A percentile compares a stretch with the other conserved stretches of the same genome.
Evolutionary conservation across 2,888 invertebrate genomes (phyloP).

Genomic region (Pegoplata infirma): DNA sequence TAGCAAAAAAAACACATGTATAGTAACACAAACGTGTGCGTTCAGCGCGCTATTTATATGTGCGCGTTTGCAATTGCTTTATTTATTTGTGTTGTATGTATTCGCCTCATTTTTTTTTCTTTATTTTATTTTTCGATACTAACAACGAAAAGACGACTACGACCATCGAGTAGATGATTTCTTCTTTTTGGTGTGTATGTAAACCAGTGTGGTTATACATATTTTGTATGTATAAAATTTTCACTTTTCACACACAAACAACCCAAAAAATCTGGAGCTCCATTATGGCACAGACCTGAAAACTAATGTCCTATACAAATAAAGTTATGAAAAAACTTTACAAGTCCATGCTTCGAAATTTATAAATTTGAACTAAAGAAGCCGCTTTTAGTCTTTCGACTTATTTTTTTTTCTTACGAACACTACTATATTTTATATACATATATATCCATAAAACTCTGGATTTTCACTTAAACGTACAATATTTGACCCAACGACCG

Average conservation of each 20-base stretch:
- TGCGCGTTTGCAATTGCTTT: conserved; percentile 57
- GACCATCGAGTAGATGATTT: conserved; percentile 30
- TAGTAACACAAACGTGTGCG: conserved; percentile 14
- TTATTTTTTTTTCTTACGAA: conserved; percentile 27
- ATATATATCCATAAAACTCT: conserved; percentile 19
- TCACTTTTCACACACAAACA: conserved; percentile 66
- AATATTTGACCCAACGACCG: conserved; percentile 55
- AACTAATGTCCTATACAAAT: background rate
- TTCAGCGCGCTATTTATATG: conserved; percentile 45
- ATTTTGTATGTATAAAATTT: conserved; percentile 73
- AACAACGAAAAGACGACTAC: conserved; percentile 37
- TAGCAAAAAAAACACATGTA: background rate
- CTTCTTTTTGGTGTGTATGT: conserved; percentile 49
- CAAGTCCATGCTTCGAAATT: background rate
- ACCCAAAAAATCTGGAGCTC: conserved; percentile 19
- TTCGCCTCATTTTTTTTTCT: conserved; percentile 46
- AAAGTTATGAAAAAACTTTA: background rate
- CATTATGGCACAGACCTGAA: conserved; percentile 8
- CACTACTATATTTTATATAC: conserved; percentile 6
- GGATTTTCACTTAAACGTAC: conserved; percentile 44
- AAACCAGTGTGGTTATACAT: conserved; percentile 69
- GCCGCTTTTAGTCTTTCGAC: conserved; percentile 22
- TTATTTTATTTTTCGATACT: conserved; percentile 40
- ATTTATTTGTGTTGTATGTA: conserved; percentile 45
- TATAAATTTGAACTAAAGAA: background rate